phyloP scores from a whole-genome alignment of 2,888 invertebrate genomes.

The Drosophila paracracens region DNA sequence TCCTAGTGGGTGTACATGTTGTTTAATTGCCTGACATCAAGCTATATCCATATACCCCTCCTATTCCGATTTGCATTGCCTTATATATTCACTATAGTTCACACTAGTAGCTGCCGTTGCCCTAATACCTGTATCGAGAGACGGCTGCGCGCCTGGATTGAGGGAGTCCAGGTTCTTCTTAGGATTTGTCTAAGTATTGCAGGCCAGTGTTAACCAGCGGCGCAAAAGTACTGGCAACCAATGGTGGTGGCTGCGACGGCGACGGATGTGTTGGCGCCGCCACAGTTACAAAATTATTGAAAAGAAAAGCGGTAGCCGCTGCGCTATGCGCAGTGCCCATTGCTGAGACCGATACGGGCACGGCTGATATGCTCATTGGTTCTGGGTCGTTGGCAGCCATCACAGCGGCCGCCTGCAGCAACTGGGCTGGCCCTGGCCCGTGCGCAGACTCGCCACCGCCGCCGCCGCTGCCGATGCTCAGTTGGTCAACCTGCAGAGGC shows the following conservation, averaged over 20 bases:
- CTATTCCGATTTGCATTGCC: constrained; percentile 17
- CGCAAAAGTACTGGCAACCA: constrained; percentile 52
- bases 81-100: constrained; percentile 35
- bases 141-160: constrained; percentile 17
- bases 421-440: constrained; percentile 51
- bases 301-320: constrained; percentile 70
- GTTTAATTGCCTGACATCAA: constrained; percentile 20
- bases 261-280: constrained; percentile 53
- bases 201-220: constrained; percentile 64
- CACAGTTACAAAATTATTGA: constrained; percentile 79
- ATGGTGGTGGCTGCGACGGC: constrained; percentile 57
- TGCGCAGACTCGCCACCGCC: constrained; percentile 32
- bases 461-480: constrained; percentile 30
- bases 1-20: constrained; percentile 16
- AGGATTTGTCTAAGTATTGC: constrained; percentile 71
- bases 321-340: constrained; percentile 71
- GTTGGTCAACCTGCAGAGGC: constrained; percentile 48
- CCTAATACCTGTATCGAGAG: constrained; percentile 72
- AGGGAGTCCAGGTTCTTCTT: constrained; percentile 20
- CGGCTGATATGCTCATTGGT: constrained; percentile 75
- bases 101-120: constrained; percentile 69
- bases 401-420: constrained; percentile 70
- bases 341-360: constrained; percentile 63
- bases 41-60: constrained; percentile 4
- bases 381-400: constrained; percentile 65